Conservation (phyloP, 2,888 invertebrate species). For the Melanotus villosus region DNA sequence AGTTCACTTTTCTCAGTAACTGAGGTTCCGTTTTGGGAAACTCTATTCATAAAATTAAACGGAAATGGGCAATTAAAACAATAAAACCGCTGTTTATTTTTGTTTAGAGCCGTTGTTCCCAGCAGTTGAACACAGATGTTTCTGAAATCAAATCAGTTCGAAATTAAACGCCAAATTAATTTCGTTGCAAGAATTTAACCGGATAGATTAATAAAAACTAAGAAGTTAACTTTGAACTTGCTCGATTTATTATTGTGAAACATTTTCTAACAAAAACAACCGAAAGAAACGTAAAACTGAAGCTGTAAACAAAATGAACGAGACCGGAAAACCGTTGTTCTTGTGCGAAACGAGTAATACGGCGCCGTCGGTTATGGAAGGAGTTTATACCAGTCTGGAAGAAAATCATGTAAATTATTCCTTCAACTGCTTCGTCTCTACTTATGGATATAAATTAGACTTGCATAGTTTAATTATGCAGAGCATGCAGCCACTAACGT, state of each 20-base stretch:
- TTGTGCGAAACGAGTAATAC: slow-evolving; percentile 34
- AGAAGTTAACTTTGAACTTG: too few species aligned
- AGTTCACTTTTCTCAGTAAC: slow-evolving; percentile 24
- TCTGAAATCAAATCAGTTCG: slow-evolving; percentile 20
- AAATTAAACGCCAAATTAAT: slow-evolving; percentile 32
- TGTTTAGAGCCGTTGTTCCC: slow-evolving; percentile 30
- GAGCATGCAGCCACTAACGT: slow-evolving; percentile 15
- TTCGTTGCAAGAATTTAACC: background rate
- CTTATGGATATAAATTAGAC: slow-evolving; percentile 34
- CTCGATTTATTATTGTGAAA: slow-evolving; percentile 3
- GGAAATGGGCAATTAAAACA: slow-evolving; percentile 36
- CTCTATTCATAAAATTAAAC: slow-evolving; percentile 24
- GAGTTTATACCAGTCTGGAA: slow-evolving; percentile 9
- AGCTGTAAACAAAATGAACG: slow-evolving; percentile 22
- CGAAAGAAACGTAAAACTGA: slow-evolving; percentile 3
- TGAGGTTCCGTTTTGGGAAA: slow-evolving; percentile 8
- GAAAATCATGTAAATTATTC: slow-evolving; percentile 41
- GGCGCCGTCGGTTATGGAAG: slow-evolving; percentile 37
- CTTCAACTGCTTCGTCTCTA: slow-evolving; percentile 23
- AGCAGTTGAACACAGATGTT: slow-evolving; percentile 38
- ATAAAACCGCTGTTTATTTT: slow-evolving; percentile 32
- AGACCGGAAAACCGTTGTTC: slow-evolving; percentile 41
- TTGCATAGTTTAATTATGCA: slow-evolving; percentile 29
- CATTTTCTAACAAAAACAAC: background rate
- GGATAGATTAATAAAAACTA: background rate